phyloP scores from a whole-genome alignment of 2,797 vertebrate genomes.

The Gobionotothen gibberifrons region DNA sequence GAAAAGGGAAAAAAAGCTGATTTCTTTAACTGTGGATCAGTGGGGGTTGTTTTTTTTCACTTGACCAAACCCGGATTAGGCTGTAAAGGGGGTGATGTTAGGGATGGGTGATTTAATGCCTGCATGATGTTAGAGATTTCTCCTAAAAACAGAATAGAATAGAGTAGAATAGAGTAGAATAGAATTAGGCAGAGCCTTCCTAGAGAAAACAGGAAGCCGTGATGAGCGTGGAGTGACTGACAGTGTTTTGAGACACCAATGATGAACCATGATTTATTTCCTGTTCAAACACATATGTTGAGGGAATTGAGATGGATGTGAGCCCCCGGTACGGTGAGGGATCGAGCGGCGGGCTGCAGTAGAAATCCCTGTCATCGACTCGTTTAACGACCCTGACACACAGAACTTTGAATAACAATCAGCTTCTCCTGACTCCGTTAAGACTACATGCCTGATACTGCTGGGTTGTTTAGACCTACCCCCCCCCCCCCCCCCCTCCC shows the following conservation, averaged over 20 bases:
- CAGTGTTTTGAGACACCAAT: constrained; percentile 77
- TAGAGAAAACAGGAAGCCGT: constrained; percentile 42
- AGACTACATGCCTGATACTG: constrained; percentile 76
- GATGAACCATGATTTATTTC: constrained; percentile 84
- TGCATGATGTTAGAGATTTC: constrained; percentile 45
- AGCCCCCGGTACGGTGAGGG: constrained; percentile 48
- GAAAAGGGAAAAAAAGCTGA: constrained; percentile 48
- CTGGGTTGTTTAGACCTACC: constrained; percentile 68
- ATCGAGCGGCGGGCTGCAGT: constrained; percentile 56
- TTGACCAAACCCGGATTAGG: constrained; percentile 63
- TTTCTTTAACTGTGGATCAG: constrained; percentile 74
- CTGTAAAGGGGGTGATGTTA: constrained; percentile 68
- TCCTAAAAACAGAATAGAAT: constrained; percentile 35
- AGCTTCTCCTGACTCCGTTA: constrained; percentile 78
- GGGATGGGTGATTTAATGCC: constrained; percentile 69
- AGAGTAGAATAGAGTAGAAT: constrained; percentile 28
- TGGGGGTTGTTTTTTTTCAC: constrained; percentile 51
- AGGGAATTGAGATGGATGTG: constrained; percentile 78
- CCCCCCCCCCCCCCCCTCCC: not conserved
- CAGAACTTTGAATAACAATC: constrained; percentile 84
- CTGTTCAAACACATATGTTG: constrained; percentile 82
- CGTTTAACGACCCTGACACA: constrained; percentile 79
- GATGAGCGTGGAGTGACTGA: constrained; percentile 65
- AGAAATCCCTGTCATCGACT: constrained; percentile 76
- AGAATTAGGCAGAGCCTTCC: constrained; percentile 27